phyloP scores from a whole-genome alignment of 2,888 invertebrate genomes.

The Amphipoea oculea region DNA sequence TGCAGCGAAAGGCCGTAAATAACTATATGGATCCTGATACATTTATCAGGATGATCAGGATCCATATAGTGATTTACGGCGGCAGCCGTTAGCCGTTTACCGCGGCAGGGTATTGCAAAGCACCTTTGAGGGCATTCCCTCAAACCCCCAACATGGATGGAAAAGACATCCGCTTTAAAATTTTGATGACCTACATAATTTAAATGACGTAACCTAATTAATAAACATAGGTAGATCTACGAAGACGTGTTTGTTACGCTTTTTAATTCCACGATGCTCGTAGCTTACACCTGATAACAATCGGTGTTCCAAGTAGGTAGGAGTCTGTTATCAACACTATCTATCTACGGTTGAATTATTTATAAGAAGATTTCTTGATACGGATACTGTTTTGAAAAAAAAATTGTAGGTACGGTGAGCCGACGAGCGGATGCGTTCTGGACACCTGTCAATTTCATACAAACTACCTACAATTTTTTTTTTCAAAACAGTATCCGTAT shows the following conservation, averaged over 20 bases:
- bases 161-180: background rate
- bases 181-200: background rate
- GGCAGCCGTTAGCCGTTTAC: too few relatives aligned
- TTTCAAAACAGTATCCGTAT: too few relatives aligned
- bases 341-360: conserved; percentile 33
- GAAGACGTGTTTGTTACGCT: conserved; percentile 40
- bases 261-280: conserved; percentile 37
- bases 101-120: too few relatives aligned
- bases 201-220: conserved; percentile 30
- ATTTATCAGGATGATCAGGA: too few relatives aligned
- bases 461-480: too few relatives aligned
- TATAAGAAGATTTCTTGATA: background rate
- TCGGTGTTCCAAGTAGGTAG: conserved; percentile 2
- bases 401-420: background rate
- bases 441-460: too few relatives aligned
- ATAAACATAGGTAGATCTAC: background rate
- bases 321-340: conserved; percentile 14
- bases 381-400: background rate
- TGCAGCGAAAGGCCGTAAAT: too few relatives aligned
- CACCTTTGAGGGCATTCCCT: too few relatives aligned
- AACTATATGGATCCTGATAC: too few relatives aligned
- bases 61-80: too few relatives aligned
- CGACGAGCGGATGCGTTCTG: too few relatives aligned
- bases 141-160: background rate
- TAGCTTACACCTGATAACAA: conserved; percentile 36